A percentile compares a stretch with the other conserved stretches of the same genome.
Conservation (phyloP, 2,113 vertebrate genomes). For the Neogobius melanostomus region DNA sequence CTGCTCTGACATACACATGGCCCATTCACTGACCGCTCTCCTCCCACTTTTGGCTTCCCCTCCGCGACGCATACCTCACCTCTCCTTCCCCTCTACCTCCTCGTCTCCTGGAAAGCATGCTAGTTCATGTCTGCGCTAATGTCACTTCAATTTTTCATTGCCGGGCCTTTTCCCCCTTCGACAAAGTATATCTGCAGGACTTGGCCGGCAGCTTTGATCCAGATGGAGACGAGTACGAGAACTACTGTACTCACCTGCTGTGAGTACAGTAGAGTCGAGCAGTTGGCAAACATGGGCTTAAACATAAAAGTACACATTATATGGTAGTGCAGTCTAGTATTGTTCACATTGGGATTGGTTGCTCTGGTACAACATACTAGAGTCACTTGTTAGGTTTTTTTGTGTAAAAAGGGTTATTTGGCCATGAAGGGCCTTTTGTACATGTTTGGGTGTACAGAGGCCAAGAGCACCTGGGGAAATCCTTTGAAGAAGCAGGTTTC, state of each 20-base stretch:
- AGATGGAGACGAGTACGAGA: neutral
- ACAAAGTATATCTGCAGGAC: slow-evolving; percentile 38
- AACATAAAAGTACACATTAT: too few relatives aligned
- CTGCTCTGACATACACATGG: slow-evolving; percentile 29
- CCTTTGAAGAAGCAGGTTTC: neutral
- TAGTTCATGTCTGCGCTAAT: slow-evolving; percentile 69
- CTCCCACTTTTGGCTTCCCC: slow-evolving; percentile 32
- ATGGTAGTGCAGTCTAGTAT: too few relatives aligned
- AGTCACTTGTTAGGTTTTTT: neutral
- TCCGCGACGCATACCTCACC: slow-evolving; percentile 56
- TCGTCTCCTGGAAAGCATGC: slow-evolving; percentile 42
- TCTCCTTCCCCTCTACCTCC: slow-evolving; percentile 52
- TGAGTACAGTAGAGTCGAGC: neutral
- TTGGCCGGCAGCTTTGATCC: slow-evolving; percentile 20
- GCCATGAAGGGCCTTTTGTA: neutral
- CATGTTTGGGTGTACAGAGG: neutral
- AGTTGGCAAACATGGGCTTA: neutral
- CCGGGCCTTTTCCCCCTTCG: slow-evolving; percentile 54
- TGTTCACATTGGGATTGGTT: too few relatives aligned
- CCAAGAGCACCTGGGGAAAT: neutral
- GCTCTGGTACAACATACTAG: neutral
- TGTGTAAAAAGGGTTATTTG: neutral
- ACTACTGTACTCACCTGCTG: neutral
- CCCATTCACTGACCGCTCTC: slow-evolving; percentile 57
- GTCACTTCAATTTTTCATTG: slow-evolving; percentile 73